Evolutionary conservation across 2,113 vertebrate genomes (phyloP).

Genomic region (Circaetus cinerascens): DNA sequence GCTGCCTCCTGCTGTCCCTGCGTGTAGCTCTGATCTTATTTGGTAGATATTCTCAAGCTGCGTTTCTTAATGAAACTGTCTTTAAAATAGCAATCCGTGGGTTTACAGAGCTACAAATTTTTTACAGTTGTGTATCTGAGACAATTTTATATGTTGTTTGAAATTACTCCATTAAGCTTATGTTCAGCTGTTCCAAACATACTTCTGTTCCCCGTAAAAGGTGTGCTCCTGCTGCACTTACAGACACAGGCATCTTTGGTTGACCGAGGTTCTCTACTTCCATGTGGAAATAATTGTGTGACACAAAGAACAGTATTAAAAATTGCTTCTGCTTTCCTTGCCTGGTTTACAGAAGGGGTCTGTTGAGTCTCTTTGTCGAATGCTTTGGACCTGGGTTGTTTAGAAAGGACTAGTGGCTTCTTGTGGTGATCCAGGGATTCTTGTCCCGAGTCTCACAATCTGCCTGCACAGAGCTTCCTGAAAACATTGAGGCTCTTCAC

Average conservation of each 20-base stretch:
- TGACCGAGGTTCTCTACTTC: not conserved
- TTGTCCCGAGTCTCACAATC: not conserved
- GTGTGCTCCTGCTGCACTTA: not conserved
- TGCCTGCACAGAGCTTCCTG: not conserved
- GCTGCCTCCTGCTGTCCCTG: not conserved
- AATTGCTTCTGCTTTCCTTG: not conserved
- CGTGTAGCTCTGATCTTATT: not conserved
- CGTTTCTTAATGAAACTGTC: slow-evolving; percentile 4
- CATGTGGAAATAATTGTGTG: not conserved
- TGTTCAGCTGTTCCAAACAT: not conserved
- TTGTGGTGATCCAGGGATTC: not conserved
- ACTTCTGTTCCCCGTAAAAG: not conserved
- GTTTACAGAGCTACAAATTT: not conserved
- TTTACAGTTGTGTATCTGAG: not conserved
- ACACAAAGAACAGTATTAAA: not conserved
- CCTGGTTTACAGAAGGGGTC: not conserved
- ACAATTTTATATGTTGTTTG: not conserved
- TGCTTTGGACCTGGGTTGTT: not conserved
- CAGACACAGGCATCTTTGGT: not conserved
- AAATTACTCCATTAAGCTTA: not conserved
- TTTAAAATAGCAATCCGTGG: not conserved
- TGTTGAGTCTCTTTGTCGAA: not conserved
- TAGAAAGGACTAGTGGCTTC: not conserved
- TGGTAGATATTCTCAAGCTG: slow-evolving; percentile 6
- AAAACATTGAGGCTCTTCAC: not conserved